Evolutionary conservation across 2,888 invertebrate genomes (phyloP).

Genomic region (Cheilosia soror): DNA sequence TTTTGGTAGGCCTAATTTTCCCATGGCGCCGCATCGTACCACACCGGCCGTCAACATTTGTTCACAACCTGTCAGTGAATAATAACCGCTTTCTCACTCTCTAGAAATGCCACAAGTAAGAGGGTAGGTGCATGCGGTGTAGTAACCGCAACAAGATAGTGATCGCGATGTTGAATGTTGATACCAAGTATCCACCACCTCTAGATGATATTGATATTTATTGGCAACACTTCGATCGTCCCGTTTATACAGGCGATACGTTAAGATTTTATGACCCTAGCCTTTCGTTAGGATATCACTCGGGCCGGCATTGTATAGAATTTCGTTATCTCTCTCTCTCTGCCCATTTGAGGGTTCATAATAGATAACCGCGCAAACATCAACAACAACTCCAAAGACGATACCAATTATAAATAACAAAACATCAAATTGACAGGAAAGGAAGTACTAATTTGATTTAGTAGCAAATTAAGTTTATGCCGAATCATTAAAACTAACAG

Average conservation of each 20-base stretch:
- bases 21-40: conserved; percentile 53
- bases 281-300: conserved; percentile 6
- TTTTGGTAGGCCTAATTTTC: conserved; percentile 16
- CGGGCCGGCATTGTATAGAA: background rate
- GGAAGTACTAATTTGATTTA: conserved; percentile 68
- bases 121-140: conserved; percentile 28
- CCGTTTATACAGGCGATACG: conserved; percentile 38
- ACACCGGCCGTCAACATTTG: conserved; percentile 49
- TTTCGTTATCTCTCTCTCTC: background rate
- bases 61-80: conserved; percentile 68
- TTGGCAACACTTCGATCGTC: conserved; percentile 15
- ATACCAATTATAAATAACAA: conserved; percentile 20
- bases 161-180: conserved; percentile 55
- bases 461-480: conserved; percentile 48
- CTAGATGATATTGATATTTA: conserved; percentile 43
- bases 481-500: conserved; percentile 48
- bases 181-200: too few species aligned
- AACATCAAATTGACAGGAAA: conserved; percentile 54
- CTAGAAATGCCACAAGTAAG: conserved; percentile 5
- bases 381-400: background rate
- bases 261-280: conserved; percentile 48
- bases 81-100: conserved; percentile 65
- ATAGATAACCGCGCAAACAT: background rate
- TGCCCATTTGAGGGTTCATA: too few species aligned
- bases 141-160: conserved; percentile 62